These are phyloP conservation scores for Coelopa frigida DNA, from an alignment of 1,140 invertebrate genomes.

Conservation along the genomic window DNA sequence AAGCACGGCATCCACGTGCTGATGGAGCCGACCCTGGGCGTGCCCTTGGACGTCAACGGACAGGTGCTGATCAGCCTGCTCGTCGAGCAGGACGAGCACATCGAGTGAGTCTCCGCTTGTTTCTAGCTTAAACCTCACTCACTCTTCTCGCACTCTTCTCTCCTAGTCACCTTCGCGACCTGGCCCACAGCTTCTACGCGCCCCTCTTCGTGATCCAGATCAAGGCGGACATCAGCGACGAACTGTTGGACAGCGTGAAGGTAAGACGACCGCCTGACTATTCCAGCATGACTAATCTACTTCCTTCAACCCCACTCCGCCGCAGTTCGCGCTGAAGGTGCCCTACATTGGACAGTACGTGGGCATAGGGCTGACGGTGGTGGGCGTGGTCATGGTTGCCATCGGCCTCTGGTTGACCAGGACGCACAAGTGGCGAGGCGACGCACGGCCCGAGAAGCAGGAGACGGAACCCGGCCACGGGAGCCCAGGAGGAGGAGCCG, in stretches of 20 bases:
- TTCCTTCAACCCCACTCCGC: background rate
- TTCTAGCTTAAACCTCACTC: conserved; percentile 30
- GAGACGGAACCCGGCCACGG: too few species aligned
- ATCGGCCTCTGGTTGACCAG: conserved; percentile 38
- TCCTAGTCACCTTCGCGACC: conserved; percentile 48
- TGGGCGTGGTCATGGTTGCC: conserved; percentile 45
- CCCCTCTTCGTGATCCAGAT: conserved; percentile 65
- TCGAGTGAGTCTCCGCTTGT: conserved; percentile 47
- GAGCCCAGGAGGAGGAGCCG: too few species aligned
- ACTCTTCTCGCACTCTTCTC: conserved; percentile 51
- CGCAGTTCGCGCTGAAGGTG: conserved; percentile 36
- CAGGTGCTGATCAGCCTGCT: conserved; percentile 65
- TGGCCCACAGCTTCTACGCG: conserved; percentile 44
- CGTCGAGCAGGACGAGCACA: conserved; percentile 49
- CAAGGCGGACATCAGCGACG: conserved; percentile 49
- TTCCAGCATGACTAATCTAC: too few species aligned
- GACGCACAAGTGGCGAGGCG: conserved; percentile 24
- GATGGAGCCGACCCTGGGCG: conserved; percentile 64
- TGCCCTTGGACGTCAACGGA: conserved; percentile 59
- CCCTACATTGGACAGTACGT: conserved; percentile 46
- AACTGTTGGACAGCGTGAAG: conserved; percentile 49
- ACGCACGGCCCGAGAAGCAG: background rate
- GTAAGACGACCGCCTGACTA: conserved; percentile 18
- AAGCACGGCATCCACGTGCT: conserved; percentile 62
- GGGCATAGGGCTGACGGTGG: conserved; percentile 42